Evolutionary conservation across 2,113 vertebrate species (phyloP), one percentile per base, ranked within the genome.

Genomic region (Gracilinanus agilis): DNA sequence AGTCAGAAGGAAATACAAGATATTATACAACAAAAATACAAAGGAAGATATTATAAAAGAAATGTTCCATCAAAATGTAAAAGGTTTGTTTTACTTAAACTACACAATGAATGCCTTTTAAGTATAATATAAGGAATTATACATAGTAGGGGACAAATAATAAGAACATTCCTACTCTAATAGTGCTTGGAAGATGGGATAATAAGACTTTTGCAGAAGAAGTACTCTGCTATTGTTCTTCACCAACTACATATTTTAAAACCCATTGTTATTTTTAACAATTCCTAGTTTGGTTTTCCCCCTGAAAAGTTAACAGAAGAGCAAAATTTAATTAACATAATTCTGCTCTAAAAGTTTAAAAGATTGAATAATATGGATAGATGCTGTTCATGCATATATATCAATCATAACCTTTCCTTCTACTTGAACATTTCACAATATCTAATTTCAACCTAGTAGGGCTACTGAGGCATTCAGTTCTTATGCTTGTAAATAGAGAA

Each of bases 371-470:
- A 56, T 93, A 88, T 25, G 27, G 49, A 56, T 93, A 95, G 56
- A 94, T 89, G 92, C 91, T 54, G 23, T 24, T 92, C 12, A 75
- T 92, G 8, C 12, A 91, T 67, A 95, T 44, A 67, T 88, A 96
- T 95, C 94, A 96, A 54, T 95, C 91, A 93, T n/a, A 95, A 93
- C 29, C 10, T 95, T 34, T 94, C 29, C 44, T 95, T 93, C 92
- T 94, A 56, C 90, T 56, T 89, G 25, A 93, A 95, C 75, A 67
- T 83, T 90, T 95, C 56, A 95, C 29, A 92, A 29, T 54, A 90
- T 91, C 54, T 97, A 58, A 94, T 97, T 93, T 93, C 88, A 93
- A 53, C n/a, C 90, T 12, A 94, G 10, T 54, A 90, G 1, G 95
- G 55, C 91, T 91, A 97, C 89, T 54, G 89, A 94, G 49, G 54